These are phyloP conservation scores for Eudasyphora cyanicolor DNA, from an alignment of 2,888 invertebrate species.

Conservation along the genomic window DNA sequence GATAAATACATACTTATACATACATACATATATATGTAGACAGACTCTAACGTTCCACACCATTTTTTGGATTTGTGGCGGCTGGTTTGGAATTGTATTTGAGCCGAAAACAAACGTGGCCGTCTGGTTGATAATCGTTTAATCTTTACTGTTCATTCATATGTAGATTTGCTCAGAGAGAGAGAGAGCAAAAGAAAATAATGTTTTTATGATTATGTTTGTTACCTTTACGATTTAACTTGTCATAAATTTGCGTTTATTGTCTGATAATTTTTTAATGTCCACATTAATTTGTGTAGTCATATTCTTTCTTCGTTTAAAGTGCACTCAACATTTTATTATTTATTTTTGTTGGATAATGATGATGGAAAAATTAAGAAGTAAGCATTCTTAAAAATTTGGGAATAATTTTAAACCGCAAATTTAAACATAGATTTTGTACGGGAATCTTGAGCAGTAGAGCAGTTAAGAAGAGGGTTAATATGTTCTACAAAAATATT, in stretches of 20 bases:
- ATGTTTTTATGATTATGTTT: constrained; percentile 22
- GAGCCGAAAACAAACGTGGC: background rate
- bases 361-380: no score
- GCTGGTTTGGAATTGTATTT: no score
- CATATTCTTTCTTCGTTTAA: no score
- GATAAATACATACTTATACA: background rate
- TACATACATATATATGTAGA: background rate
- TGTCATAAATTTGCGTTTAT: constrained; percentile 37
- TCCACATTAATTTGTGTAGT: constrained; percentile 1
- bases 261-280: background rate
- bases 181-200: background rate
- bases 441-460: no score
- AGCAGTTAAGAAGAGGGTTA: no score
- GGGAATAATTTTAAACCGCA: no score
- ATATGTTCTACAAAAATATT: no score
- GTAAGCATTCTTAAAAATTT: no score
- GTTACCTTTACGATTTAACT: constrained; percentile 28
- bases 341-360: no score
- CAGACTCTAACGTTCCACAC: background rate
- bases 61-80: no score
- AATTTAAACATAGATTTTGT: no score
- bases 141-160: constrained; percentile 20
- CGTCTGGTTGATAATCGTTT: constrained; percentile 23
- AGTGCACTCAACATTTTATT: no score
- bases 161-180: background rate